Base-by-base conservation (phyloP, 2,113 vertebrate species). In the Tylochromis polylepis region DNA sequence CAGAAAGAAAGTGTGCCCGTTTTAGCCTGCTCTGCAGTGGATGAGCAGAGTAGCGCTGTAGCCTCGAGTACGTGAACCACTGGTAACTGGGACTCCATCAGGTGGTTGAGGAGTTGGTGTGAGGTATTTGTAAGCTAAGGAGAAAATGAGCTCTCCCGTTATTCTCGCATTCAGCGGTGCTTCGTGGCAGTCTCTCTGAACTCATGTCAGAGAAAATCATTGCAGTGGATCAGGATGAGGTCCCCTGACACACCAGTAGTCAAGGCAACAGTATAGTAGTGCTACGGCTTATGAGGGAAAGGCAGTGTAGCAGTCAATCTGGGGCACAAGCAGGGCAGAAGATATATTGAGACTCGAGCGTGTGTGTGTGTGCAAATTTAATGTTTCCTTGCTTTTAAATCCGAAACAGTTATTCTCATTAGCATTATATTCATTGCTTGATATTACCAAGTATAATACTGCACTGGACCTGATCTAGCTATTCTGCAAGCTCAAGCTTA, bases 171-270 rank as follows among this genome's bases (percentile, higher is more conserved):
- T 81, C 85, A 81, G 72, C 20, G 5, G 46, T 59, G 87, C 84
- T 90, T 85, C 29, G 15, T 83, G 75, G 75, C 58, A 80, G 79
- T 67, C 22, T 90, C 88, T 90, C 62, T 93, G 89, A 93, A 91
- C 88, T 81, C 55, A 72, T 88, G 92, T 94, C 87, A 85, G 89
- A 88, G 87, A 94, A 93, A 89, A 94, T 90, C 88, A 88, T 46
- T 46, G 81, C 83, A 62, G 79, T 38, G 65, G 87, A 88, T 94
- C 90, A 79, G 82, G 89, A 90, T 92, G 83, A 88, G 81, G 87
- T 95, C 94, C 92, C 90, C 70, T 77, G 94, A 94, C 95, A 94
- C 94, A 89, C 87, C 93, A 93, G 95, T 96, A 85, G 95, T 85
- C 95, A 95, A 91, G 94, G 95, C 92, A 95, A 95, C 95, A 82